These are phyloP conservation scores for Mythimna loreyi DNA, from an alignment of 2,888 invertebrate species.

Conservation along the genomic window DNA sequence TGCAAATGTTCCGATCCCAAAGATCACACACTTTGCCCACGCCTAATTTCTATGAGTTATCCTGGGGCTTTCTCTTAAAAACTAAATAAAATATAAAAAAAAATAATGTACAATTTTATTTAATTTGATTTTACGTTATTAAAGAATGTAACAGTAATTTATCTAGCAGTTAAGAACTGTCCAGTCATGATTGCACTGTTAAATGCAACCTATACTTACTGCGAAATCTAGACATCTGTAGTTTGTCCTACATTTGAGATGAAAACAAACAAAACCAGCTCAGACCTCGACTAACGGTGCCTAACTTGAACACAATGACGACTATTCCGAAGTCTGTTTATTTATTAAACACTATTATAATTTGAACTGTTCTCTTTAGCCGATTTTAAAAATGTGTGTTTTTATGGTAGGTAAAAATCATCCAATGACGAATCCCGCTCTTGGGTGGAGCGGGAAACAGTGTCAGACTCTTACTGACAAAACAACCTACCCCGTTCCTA, in stretches of 20 bases:
- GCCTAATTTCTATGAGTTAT: too few relatives aligned
- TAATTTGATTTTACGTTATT: neutral
- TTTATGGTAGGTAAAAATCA: too few relatives aligned
- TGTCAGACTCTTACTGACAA: too few relatives aligned
- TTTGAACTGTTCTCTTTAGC: neutral
- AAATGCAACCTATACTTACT: conserved; percentile 12
- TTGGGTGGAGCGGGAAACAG: too few relatives aligned
- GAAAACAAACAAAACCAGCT: conserved; percentile 40
- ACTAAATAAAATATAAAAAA: too few relatives aligned
- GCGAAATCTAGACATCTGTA: conserved; percentile 3
- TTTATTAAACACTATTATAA: conserved; percentile 8
- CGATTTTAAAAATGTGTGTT: too few relatives aligned
- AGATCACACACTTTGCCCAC: too few relatives aligned
- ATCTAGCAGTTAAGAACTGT: neutral
- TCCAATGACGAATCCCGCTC: too few relatives aligned
- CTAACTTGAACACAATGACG: neutral
- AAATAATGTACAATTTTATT: neutral
- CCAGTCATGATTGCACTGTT: neutral
- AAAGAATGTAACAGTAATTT: neutral
- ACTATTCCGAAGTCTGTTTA: neutral
- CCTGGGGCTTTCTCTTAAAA: too few relatives aligned
- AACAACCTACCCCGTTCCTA: too few relatives aligned
- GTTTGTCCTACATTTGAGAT: conserved; percentile 19
- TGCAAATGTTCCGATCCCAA: too few relatives aligned
- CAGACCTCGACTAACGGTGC: conserved; percentile 21